These are phyloP conservation scores for Sitobion miscanthi DNA, from an alignment of 1,140 invertebrate species.

Conservation along the genomic window DNA sequence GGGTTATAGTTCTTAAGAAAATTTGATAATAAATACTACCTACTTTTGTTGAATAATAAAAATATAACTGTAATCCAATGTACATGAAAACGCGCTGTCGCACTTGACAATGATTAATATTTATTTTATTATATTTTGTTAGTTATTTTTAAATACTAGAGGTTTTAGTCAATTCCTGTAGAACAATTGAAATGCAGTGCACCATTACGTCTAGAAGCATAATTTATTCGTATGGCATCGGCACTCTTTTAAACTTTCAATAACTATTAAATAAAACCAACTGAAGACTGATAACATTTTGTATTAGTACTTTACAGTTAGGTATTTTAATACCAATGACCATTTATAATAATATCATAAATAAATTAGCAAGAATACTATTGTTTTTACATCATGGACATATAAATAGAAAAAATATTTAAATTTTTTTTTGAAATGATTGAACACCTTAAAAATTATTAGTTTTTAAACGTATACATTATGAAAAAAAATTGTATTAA, in stretches of 20 bases:
- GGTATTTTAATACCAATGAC: neutral
- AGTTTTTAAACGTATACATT: neutral
- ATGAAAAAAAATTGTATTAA: neutral
- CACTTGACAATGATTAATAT: neutral
- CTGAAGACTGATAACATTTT: neutral
- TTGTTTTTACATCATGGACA: neutral
- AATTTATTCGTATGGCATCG: constrained; percentile 52
- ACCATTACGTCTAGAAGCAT: constrained; percentile 53
- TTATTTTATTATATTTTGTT: neutral
- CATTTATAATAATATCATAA: neutral
- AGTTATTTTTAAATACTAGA: neutral
- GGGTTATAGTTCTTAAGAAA: neutral
- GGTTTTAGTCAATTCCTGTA: neutral
- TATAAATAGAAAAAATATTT: neutral
- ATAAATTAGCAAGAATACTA: neutral
- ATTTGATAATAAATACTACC: neutral
- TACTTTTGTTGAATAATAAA: neutral
- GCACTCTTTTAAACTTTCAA: constrained; percentile 34
- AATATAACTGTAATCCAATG: neutral
- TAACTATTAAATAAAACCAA: neutral
- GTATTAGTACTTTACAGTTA: neutral
- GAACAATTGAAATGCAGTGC: constrained; percentile 22
- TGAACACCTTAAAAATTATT: neutral
- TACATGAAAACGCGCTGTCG: neutral
- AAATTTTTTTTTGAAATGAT: neutral